Percentiles rank a stretch among this genome's conserved stretches.
These are phyloP conservation scores for Manis javanica DNA, from an alignment of 2,797 vertebrate species.

Conservation along the genomic window DNA sequence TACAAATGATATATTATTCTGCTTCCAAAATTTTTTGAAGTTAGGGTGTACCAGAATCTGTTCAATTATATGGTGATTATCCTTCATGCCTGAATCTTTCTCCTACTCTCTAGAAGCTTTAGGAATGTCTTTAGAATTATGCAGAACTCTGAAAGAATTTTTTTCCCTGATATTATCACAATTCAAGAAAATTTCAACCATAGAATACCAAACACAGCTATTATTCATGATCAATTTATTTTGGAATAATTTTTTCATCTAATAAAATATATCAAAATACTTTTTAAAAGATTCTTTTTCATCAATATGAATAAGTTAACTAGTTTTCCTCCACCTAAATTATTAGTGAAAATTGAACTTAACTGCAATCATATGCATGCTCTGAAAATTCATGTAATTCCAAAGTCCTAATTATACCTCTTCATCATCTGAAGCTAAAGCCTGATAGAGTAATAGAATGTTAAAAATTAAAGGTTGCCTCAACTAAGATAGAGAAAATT, in stretches of 20 bases:
- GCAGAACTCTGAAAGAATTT: not conserved
- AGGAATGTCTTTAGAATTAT: not conserved
- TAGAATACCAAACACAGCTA: not conserved
- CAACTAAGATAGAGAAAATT: not conserved
- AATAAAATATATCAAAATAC: not conserved
- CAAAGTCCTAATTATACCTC: not conserved
- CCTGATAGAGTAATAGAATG: not conserved
- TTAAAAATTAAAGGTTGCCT: not conserved
- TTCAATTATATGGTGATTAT: not conserved
- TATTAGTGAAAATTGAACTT: constrained; percentile 4
- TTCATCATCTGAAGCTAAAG: not conserved
- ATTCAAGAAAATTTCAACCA: not conserved
- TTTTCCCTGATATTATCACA: not conserved
- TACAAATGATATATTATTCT: not conserved
- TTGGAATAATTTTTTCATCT: not conserved
- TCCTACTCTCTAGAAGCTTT: not conserved
- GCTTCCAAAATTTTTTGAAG: not conserved
- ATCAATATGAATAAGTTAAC: not conserved
- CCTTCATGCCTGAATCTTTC: not conserved
- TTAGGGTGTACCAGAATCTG: not conserved
- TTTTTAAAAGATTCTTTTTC: not conserved
- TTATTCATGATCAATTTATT: not conserved
- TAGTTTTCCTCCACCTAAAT: not conserved
- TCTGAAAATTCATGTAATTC: not conserved
- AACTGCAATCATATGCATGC: not conserved